These are phyloP conservation scores for Coleophora deauratella DNA, from an alignment of 2,888 invertebrate genomes.

Conservation along the genomic window DNA sequence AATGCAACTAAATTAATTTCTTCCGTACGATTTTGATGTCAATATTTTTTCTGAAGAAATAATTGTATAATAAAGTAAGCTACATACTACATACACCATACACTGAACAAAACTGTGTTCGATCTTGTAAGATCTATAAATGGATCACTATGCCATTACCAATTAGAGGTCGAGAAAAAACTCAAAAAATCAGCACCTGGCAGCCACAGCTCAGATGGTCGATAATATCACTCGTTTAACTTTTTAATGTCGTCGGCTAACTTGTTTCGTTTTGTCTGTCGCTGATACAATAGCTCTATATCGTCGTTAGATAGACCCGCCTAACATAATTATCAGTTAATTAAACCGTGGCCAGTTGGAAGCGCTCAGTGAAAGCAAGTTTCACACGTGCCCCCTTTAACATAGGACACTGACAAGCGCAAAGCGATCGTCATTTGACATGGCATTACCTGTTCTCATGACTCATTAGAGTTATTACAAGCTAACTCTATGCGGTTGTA, in stretches of 20 bases:
- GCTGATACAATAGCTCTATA: constrained; percentile 13
- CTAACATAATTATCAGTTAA: constrained; percentile 47
- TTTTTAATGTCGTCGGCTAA: constrained; percentile 3
- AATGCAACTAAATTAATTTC: no score
- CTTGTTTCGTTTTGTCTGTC: constrained; percentile 12
- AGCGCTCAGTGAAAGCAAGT: constrained; percentile 59
- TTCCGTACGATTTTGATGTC: no score
- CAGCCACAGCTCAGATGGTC: background rate
- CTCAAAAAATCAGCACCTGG: background rate
- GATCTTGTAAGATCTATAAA: background rate
- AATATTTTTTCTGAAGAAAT: no score
- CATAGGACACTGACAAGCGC: constrained; percentile 3
- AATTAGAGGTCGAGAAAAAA: no score
- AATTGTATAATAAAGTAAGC: no score
- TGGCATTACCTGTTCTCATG: no score
- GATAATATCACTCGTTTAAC: background rate
- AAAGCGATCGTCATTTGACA: no score
- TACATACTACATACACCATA: no score
- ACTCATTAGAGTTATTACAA: no score
- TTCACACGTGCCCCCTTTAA: constrained; percentile 51
- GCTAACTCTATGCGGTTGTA: no score
- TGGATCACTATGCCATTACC: no score
- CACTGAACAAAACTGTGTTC: background rate
- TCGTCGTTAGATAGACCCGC: constrained; percentile 23
- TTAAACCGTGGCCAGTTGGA: constrained; percentile 46